Base-by-base conservation (phyloP, 2,888 invertebrate genomes). In the Drosophila putrida region DNA sequence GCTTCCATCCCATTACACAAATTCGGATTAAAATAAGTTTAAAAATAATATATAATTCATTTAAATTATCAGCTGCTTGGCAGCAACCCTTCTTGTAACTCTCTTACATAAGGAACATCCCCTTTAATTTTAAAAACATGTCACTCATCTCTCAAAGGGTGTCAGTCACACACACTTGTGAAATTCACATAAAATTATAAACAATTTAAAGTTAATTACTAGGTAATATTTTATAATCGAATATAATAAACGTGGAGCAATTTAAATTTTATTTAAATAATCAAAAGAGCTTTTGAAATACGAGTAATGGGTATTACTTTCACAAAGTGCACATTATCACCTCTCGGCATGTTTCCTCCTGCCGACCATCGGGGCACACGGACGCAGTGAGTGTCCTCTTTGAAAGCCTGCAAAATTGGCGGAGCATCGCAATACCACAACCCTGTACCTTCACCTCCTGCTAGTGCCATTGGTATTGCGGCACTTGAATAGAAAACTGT, bases 1-100 rank as follows among this genome's bases (percentile, higher is more conserved):
- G 78, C 71, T 89, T 83, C 70, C 88, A 73, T 66, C 78, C 78
- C 89, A 87, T 84, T 83, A 75, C 78, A 61, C 83, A 87, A 89
- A 87, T 87, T 69, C 79, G 88, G 85, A 81, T 84, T 87, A 80
- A 72, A 77, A 38, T 55, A 68, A 59, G 67, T 65, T 59, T 60
- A 71, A 61, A 69, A 47, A 43, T 44, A 36, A 44, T 59, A 20
- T 50, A 70, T 73, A 70, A 38, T 46, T 47, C 54, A 50, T 25
- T 55, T 36, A 51, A 25, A n/a, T 49, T 43, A 46, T 54, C 20
- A 10, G 10, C 61, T 20, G n/a, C 38, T 10, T 11, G 15, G 4
- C 2, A 11, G 10, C 41, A 53, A n/a, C 28, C 27, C 35, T 27
- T 38, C 6, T 5, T 25, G 25, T 1, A 43, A 15, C 50, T 15